These are phyloP conservation scores for Cephonodes hylas DNA, from an alignment of 2,888 invertebrate genomes.

Conservation along the genomic window DNA sequence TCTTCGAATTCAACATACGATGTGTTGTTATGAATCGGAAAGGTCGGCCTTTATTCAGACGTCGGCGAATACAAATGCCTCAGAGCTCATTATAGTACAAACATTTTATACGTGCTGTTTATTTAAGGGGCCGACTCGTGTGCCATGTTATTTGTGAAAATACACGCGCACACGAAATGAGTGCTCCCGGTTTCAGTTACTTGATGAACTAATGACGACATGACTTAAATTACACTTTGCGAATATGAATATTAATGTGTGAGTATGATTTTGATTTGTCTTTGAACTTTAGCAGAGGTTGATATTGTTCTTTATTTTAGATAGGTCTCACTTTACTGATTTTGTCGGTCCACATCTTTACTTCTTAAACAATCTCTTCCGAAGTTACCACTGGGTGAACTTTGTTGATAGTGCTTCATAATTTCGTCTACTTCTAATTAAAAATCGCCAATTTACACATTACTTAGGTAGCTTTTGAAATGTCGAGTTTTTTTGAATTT, in stretches of 20 bases:
- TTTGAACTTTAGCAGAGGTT: neutral
- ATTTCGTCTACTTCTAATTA: too few species aligned
- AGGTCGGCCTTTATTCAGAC: conserved; percentile 44
- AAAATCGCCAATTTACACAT: too few species aligned
- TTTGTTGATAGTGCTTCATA: too few species aligned
- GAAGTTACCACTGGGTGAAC: too few species aligned
- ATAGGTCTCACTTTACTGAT: too few species aligned
- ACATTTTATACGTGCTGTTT: conserved; percentile 18
- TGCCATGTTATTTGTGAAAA: neutral
- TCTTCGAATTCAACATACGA: conserved; percentile 25
- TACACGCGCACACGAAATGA: neutral
- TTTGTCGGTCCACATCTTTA: too few species aligned
- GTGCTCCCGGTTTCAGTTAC: neutral
- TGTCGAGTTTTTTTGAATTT: too few species aligned
- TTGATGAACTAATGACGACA: neutral
- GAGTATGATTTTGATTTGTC: neutral
- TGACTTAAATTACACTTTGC: neutral
- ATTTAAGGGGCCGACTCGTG: neutral
- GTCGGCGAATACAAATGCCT: conserved; percentile 42
- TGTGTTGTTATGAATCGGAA: conserved; percentile 31
- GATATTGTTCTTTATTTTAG: too few species aligned
- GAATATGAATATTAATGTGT: neutral
- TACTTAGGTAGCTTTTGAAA: too few species aligned
- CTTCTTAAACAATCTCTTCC: too few species aligned
- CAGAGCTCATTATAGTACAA: conserved; percentile 42